Evolutionary conservation across 2,797 vertebrate genomes (phyloP), one percentile per base, ranked within the genome.

Genomic region (Myotis daubentonii): DNA sequence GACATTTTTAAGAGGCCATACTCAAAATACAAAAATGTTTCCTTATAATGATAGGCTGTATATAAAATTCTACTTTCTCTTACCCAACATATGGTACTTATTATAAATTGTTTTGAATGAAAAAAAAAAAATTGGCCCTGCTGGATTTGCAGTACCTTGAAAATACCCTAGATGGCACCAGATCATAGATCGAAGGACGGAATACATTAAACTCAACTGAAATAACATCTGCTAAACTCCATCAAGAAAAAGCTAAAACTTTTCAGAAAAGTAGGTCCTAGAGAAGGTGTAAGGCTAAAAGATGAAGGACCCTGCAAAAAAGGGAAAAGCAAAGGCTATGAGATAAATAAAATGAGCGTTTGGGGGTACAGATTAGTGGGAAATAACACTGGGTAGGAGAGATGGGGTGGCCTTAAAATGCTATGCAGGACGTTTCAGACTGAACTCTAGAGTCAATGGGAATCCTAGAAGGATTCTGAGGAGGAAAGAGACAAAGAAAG

Each of bases 81-180:
- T 75, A 89, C 75, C 33, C 49, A 96, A 89, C 76, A 93, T 94
- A 81, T 33, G 80, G 55, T 44, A 93, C 70, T 94, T 89, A 79
- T 94, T 95, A 94, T 22, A 87, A 87, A 96, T 19, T 76, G 68
- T 91, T 96, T 57, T 89, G n/a, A 96, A 93, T 28, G n/a, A 25
- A 44, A 41, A 30, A 47, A 28, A 70, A 60, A 72, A 68, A 36
- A 3, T 57, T 81, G 60, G 75, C 30, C 6, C 8, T 38, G 62
- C 16, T 93, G 44, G 4, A 86, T 60, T 49, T 92, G 91, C 66
- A 93, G 62, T 95, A 89, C 36, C 62, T 60, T 55, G 70, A 91
- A 70, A 30, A 55, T 28, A 83, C 68, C 0, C 71, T 60, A 94
- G 96, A 84, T 89, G 93, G 87, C 49, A 11, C 80, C 60, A 95